phyloP scores from a whole-genome alignment of 2,113 vertebrate species.

The Beaufortia kweichowensis region DNA sequence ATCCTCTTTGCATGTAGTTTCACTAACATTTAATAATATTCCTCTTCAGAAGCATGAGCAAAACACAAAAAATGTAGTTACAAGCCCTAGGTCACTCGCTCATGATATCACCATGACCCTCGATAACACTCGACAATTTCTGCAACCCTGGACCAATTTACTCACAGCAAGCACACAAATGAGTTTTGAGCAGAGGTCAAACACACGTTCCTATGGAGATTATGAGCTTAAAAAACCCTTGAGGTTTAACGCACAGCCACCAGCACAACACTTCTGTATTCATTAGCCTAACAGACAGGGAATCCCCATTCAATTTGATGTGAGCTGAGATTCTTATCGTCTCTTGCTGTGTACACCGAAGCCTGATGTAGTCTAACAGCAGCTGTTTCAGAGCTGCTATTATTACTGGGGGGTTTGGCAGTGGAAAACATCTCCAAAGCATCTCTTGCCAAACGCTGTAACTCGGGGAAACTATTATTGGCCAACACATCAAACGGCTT shows the following conservation, averaged over 20 bases:
- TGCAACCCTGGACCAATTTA: constrained; percentile 7
- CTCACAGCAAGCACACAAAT: not conserved
- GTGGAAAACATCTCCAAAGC: constrained; percentile 31
- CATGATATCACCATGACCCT: not conserved
- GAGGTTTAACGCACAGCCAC: not conserved
- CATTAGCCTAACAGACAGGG: constrained; percentile 40
- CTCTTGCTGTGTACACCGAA: constrained; percentile 18
- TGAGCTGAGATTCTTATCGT: constrained; percentile 20
- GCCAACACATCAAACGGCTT: constrained; percentile 56
- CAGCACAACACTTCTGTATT: constrained; percentile 13
- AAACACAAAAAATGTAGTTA: not conserved
- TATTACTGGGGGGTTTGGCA: constrained; percentile 48
- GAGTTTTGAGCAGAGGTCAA: constrained; percentile 13
- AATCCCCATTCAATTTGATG: constrained; percentile 37
- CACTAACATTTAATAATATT: not conserved
- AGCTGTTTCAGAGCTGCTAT: constrained; percentile 49
- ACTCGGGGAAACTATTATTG: constrained; percentile 55
- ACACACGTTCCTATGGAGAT: not conserved
- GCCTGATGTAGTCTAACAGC: constrained; percentile 35
- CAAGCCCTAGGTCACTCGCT: constrained; percentile 1
- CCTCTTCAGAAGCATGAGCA: not conserved
- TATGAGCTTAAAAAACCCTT: not conserved
- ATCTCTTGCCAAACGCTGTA: constrained; percentile 53
- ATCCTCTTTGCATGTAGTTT: not conserved
- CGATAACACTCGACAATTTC: not conserved